Evolutionary conservation across 2,888 invertebrate genomes (phyloP), one percentile per base, ranked within the genome.

Genomic region (Pilophorus perplexus): DNA sequence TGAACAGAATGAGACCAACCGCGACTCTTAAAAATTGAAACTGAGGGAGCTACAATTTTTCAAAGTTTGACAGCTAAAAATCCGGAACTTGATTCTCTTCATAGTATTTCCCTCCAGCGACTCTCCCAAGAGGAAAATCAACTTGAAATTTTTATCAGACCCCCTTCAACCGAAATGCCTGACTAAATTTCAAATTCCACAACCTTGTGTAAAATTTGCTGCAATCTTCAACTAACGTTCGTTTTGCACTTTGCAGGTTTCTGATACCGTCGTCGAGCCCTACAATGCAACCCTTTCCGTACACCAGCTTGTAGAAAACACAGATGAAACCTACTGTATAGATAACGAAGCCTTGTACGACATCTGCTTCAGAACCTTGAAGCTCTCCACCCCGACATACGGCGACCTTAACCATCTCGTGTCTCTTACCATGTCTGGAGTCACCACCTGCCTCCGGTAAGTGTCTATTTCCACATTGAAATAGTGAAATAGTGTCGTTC

Each of bases 391-490:
- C 20, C 83, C 83, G 6, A 82, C 82, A 2, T 83, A 84, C 71
- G 83, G 83, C 66, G 83, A 84, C 73, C 76, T 83, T 67, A 83
- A 83, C 76, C 78, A 84, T 75, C 77, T 83, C 67, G 82, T 80
- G 23, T 76, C 77, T 12, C 71, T 87, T 67, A 90, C 89, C 66
- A 90, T 90, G 89, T 90, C 90, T 52, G 90, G 90, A 64, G 91
- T 93, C 8, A 93, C 92, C 60, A 94, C 94, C 67, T 94, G 94
- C 78, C 81, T 90, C 66, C 71, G 74, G 66, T n/a, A n/a, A n/a
- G n/a, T n/a, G n/a, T n/a, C n/a, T n/a, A n/a, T 42, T 42, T 8
- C 14, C n/a, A n/a, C n/a, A n/a, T n/a, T n/a, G n/a, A n/a, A n/a
- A n/a, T n/a, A n/a, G n/a, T n/a, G n/a, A n/a, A n/a, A n/a, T n/a